Base-by-base conservation (phyloP, 2,797 vertebrate species). In the Chelidonichthys spinosus region DNA sequence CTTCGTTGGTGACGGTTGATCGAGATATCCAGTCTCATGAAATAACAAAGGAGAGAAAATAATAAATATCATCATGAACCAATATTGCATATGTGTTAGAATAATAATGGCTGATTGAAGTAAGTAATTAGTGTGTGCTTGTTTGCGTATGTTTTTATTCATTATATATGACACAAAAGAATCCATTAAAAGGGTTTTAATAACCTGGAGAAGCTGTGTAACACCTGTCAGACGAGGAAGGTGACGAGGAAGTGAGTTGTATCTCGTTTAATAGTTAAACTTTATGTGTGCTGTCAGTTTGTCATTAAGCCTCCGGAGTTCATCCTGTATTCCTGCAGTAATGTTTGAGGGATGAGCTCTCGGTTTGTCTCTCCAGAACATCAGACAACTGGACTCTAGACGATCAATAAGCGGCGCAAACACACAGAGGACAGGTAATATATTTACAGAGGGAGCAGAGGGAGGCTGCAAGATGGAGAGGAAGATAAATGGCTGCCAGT, bases 341-440 rank as follows among this genome's bases (percentile, higher is more conserved):
- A 75, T 87, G 82, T 87, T 85, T 87, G 78, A 78, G 63, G 60
- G 63, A 79, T 85, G 86, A 88, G 78, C 72, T 85, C 78, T 87
- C 25, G 55, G 17, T 81, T 54, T 70, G 52, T 56, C 63, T 65
- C 46, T 82, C 64, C 17, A 9, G 88, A 90, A 89, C 76, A 78
- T 63, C 76, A 74, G 59, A 68, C 78, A 80, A 62, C 69, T 92
- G 88, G 88, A 93, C 92, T 93, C 90, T 84, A 82, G 87, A 86
- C 87, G 39, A 91, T 94, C 94, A 87, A 93, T 94, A 87, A 65
- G 56, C 37, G 4, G 70, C 52, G 76, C 84, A 88, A 90, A 87
- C 82, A 87, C 83, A 78, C 86, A 78, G 59, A 87, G 59, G 65
- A 59, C 73, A 56, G 61, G 79, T 87, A 59, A 89, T 82, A 80